phyloP scores from a whole-genome alignment of 92 coral and sea anemone genomes.

The Zoanthus gigantus region DNA sequence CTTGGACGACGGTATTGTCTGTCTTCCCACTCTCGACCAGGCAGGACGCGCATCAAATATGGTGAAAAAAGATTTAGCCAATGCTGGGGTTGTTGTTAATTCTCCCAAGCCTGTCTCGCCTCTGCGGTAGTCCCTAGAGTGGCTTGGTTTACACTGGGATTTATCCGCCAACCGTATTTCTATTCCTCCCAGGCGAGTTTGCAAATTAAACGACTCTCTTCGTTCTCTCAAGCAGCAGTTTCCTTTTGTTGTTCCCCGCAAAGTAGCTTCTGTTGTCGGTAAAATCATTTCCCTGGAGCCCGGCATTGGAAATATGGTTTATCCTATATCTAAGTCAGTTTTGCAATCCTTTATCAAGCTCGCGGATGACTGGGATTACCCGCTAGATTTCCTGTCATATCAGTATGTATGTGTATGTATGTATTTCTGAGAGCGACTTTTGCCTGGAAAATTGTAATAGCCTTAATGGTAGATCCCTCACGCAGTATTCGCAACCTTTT shows the following conservation, averaged over 20 bases:
- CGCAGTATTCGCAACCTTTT: not conserved
- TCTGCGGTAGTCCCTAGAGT: slow-evolving; percentile 31
- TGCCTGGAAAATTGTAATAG: slow-evolving; percentile 35
- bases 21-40: slow-evolving; percentile 14
- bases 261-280: slow-evolving; percentile 38
- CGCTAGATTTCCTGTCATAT: slow-evolving; percentile 4
- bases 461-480: slow-evolving; percentile 16
- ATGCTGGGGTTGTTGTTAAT: slow-evolving; percentile 4
- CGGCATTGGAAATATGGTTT: slow-evolving; percentile 46
- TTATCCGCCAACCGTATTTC: slow-evolving; percentile 14
- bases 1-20: slow-evolving; percentile 50
- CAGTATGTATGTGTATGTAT: slow-evolving; percentile 26
- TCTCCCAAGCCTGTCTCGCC: slow-evolving; percentile 40
- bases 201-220: slow-evolving; percentile 12
- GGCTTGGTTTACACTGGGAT: slow-evolving; percentile 48
- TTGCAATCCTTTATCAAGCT: slow-evolving; percentile 38
- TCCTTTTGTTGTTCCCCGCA: slow-evolving; percentile 48
- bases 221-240: not conserved
- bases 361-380: slow-evolving; percentile 34
- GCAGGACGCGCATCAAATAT: slow-evolving; percentile 26
- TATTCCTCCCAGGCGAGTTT: slow-evolving; percentile 26
- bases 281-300: slow-evolving; percentile 29
- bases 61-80: slow-evolving; percentile 8
- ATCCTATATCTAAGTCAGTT: slow-evolving; percentile 41
- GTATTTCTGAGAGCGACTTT: slow-evolving; percentile 41